Base-by-base conservation (phyloP, 2,888 invertebrate genomes). In the Trichogramma evanescens region DNA sequence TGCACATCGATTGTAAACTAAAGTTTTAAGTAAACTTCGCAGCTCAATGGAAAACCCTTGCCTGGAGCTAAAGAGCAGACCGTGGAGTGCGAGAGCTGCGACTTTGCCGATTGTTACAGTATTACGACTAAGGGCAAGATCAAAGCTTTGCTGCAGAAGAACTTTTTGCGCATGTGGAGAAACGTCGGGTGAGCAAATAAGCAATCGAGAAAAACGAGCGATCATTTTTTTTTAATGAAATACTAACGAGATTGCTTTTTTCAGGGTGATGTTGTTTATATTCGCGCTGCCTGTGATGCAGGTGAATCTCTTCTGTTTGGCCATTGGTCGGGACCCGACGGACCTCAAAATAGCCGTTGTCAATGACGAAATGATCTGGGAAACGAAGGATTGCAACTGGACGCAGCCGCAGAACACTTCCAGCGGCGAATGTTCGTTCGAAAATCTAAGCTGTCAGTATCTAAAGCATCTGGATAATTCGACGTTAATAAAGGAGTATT, bases 281-380 rank as follows among this genome's bases (percentile, higher is more conserved):
- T 95, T 95, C 78, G 91, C 93, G 44, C 80, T 95, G 70, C 95
- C 95, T n/a, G 91, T 93, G 41, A 89, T 95, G 86, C 93, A 95
- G 81, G 93, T 95, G 63, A 91, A 94, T 59, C 85, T 95, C 61
- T 95, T 95, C 83, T 95, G 95, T 76, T 80, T 94, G 76, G 95
- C 95, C 61, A 94, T 93, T 66, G 93, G 93, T 54, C 83, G 92
- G 40, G 93, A 93, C 76, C 93, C 93, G 0, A 88, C 86, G 61
- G 91, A 89, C 54, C 82, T 95, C 4, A 87, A 84, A 69, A 77
- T 95, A 73, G 93, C 93, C 46, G 86, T 93, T 72, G 85, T 89
- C 54, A 89, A 90, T 75, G 80, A 83, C 63, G 89, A 90, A 78
- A 83, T 84, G 81, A 64, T 70, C 59, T 79, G 73, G 71, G 74